A percentile compares a stretch with the other conserved stretches of the same genome.
phyloP scores from a whole-genome alignment of 2,888 invertebrate genomes.

The Stenurella melanura region DNA sequence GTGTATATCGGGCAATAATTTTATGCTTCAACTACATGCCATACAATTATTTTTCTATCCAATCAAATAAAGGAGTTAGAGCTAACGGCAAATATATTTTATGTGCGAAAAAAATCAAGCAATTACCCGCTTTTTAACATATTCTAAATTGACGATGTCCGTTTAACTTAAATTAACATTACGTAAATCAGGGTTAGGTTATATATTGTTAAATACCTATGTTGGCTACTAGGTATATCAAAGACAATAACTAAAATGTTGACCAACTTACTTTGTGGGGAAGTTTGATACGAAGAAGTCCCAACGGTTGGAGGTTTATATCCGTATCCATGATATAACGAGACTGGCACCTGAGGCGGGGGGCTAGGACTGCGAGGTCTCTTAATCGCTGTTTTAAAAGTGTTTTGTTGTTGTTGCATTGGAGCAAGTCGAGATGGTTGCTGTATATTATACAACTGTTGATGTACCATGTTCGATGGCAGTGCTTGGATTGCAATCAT shows the following conservation, averaged over 20 bases:
- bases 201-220: neutral
- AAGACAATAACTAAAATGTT: neutral
- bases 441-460: slow-evolving; percentile 79
- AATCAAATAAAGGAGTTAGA: no score
- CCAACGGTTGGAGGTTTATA: slow-evolving; percentile 75
- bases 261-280: slow-evolving; percentile 76
- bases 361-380: slow-evolving; percentile 81
- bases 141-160: no score
- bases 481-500: slow-evolving; percentile 78
- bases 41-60: no score
- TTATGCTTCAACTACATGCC: no score
- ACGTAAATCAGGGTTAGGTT: neutral
- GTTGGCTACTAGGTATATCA: neutral
- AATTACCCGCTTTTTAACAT: no score
- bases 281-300: slow-evolving; percentile 78
- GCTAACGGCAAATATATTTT: no score
- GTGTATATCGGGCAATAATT: no score
- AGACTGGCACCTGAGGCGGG: slow-evolving; percentile 74
- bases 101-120: no score
- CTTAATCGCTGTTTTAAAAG: slow-evolving; percentile 75
- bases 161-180: neutral
- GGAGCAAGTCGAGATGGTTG: slow-evolving; percentile 65
- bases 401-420: slow-evolving; percentile 60
- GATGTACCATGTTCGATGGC: slow-evolving; percentile 76
- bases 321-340: slow-evolving; percentile 75